A percentile compares a stretch with the other conserved stretches of the same genome.
These are phyloP conservation scores for Stegodyphus mimosarum DNA, from an alignment of 1,140 invertebrate species.

Conservation along the genomic window DNA sequence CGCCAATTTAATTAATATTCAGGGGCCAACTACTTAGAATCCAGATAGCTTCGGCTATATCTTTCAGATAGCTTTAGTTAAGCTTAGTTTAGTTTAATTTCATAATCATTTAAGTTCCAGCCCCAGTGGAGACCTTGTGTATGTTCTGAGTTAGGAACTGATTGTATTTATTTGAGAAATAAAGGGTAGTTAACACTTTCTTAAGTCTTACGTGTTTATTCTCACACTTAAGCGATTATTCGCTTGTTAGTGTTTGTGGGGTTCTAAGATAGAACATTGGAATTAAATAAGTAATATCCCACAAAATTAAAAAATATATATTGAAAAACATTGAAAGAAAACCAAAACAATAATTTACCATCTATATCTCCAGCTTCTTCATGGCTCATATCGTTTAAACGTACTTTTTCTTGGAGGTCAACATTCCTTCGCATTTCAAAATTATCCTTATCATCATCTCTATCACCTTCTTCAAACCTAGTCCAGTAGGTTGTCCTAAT, in stretches of 20 bases:
- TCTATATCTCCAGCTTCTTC: constrained; percentile 5
- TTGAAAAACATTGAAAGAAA: background rate
- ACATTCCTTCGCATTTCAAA: constrained; percentile 50
- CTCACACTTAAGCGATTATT: background rate
- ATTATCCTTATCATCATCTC: constrained; percentile 62
- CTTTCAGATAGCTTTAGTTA: too few relatives aligned
- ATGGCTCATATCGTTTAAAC: background rate
- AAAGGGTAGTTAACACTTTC: too few relatives aligned
- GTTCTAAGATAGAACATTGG: background rate
- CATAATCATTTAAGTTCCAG: too few relatives aligned
- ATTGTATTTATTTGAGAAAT: too few relatives aligned
- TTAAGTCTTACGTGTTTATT: background rate
- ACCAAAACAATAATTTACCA: background rate
- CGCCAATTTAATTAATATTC: too few relatives aligned
- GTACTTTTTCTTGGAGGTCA: constrained; percentile 27
- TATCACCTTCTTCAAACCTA: constrained; percentile 51
- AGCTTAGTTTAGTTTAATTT: too few relatives aligned
- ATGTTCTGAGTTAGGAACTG: too few relatives aligned
- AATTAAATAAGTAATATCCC: background rate
- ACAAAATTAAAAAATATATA: background rate
- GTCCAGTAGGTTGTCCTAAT: constrained; percentile 64
- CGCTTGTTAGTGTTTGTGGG: background rate
- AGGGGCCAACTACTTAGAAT: too few relatives aligned
- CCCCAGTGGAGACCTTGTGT: too few relatives aligned
- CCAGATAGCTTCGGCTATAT: too few relatives aligned